Conservation (phyloP, 2,113 vertebrate genomes). For the Naja naja region DNA sequence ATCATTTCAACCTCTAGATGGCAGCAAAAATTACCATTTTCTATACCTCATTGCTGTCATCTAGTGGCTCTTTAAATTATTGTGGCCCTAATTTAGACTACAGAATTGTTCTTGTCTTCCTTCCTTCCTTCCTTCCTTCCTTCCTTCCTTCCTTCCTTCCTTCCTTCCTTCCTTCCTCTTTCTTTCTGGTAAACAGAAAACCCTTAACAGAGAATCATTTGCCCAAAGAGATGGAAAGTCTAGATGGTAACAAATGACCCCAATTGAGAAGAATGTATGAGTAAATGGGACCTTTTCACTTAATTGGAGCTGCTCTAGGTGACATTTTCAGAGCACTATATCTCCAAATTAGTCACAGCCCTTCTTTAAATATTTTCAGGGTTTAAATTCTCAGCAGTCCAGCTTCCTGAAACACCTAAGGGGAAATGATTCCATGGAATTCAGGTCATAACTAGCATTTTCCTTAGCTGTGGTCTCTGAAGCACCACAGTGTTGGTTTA, state of each 20-base stretch:
- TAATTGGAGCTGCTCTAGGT: not conserved
- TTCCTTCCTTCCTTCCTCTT: too few relatives aligned
- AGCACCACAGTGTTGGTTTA: conserved; percentile 70
- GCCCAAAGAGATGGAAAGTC: not conserved
- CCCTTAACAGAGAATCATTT: not conserved
- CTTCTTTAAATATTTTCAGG: conserved; percentile 52
- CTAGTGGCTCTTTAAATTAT: not conserved
- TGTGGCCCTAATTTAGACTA: not conserved
- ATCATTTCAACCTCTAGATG: not conserved
- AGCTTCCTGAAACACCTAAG: conserved; percentile 65
- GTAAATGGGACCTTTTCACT: not conserved
- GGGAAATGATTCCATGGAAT: conserved; percentile 64
- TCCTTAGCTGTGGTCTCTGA: conserved; percentile 62
- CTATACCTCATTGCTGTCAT: not conserved
- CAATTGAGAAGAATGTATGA: not conserved
- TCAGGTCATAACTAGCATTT: conserved; percentile 59
- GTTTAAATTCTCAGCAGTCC: conserved; percentile 60
- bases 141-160: not conserved
- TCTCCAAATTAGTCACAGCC: conserved; percentile 35
- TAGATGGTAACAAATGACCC: not conserved
- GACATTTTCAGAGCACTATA: not conserved
- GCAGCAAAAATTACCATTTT: not conserved
- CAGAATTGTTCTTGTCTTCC: not conserved
- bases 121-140: not conserved
- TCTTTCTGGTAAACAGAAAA: not conserved